These are phyloP conservation scores for Shargacucullia verbasci DNA, from an alignment of 2,888 invertebrate genomes.

Conservation along the genomic window DNA sequence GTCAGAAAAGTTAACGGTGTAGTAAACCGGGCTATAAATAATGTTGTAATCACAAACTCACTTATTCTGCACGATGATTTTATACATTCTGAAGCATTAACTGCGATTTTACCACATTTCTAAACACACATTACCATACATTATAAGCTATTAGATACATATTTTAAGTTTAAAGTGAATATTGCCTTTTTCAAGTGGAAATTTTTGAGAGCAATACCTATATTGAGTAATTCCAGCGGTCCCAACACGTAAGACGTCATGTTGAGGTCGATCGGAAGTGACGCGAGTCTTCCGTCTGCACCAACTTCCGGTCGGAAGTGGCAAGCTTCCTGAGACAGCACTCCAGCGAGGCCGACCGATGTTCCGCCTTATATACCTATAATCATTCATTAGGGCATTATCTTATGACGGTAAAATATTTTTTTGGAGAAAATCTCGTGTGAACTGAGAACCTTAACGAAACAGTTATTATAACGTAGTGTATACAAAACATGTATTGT, in stretches of 20 bases:
- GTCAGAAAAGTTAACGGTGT: conserved; percentile 67
- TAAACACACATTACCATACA: background rate
- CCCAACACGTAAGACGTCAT: conserved; percentile 44
- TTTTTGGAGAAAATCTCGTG: too few species aligned
- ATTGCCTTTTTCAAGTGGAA: too few species aligned
- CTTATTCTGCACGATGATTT: conserved; percentile 10
- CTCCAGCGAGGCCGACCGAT: conserved; percentile 69
- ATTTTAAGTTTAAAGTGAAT: background rate
- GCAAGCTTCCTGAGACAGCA: conserved; percentile 73
- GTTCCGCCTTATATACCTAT: conserved; percentile 60
- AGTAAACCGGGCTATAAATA: conserved; percentile 53
- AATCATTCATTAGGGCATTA: conserved; percentile 37
- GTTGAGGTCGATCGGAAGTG: conserved; percentile 72
- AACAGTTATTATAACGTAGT: too few species aligned
- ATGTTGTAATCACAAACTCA: conserved; percentile 47
- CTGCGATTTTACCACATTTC: background rate
- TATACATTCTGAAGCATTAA: conserved; percentile 6
- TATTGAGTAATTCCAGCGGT: conserved; percentile 40
- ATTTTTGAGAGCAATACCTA: conserved; percentile 14
- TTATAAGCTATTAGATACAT: conserved; percentile 1
- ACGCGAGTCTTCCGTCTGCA: conserved; percentile 70
- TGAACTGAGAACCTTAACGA: too few species aligned
- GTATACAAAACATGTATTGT: too few species aligned
- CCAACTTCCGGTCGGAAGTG: conserved; percentile 82
- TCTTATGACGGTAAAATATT: background rate